phyloP scores from a whole-genome alignment of 2,888 invertebrate species.

The Conus canariensis region DNA sequence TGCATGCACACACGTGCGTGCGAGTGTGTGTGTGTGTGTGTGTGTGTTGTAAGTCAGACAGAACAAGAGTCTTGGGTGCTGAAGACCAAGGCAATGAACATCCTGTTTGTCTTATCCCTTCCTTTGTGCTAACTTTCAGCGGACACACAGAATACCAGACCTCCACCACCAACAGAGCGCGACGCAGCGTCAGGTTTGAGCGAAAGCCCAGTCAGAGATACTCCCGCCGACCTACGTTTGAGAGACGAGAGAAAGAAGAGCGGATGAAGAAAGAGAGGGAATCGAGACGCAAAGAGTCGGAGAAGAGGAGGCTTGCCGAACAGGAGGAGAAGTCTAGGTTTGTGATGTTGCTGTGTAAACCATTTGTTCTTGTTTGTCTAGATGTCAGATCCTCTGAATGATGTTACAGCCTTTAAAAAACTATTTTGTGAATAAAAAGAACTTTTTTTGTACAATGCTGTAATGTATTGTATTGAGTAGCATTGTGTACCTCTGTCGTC shows the following conservation, averaged over 20 bases:
- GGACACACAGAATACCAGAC: slow-evolving; percentile 99
- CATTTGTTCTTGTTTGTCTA: too few relatives aligned
- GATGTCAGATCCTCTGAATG: too few relatives aligned
- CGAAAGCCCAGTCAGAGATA: slow-evolving; percentile 97
- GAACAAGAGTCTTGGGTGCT: too few relatives aligned
- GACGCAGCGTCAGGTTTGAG: slow-evolving; percentile 97
- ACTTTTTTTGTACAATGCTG: too few relatives aligned
- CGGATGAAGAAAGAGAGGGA: slow-evolving; percentile 57
- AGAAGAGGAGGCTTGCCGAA: slow-evolving; percentile 52
- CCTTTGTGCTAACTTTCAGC: slow-evolving; percentile 79
- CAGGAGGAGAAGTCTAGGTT: slow-evolving; percentile 47
- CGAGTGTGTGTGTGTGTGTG: too few relatives aligned
- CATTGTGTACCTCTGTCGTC: too few relatives aligned
- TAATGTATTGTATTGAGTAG: too few relatives aligned
- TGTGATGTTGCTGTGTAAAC: too few relatives aligned
- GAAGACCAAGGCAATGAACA: background rate
- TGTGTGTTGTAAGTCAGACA: too few relatives aligned
- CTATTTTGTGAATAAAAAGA: too few relatives aligned
- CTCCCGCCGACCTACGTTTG: slow-evolving; percentile 86
- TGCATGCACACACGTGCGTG: background rate
- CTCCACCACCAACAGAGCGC: slow-evolving; percentile 90
- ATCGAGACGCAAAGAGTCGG: slow-evolving; percentile 53
- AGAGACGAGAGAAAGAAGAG: slow-evolving; percentile 69
- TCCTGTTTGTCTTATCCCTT: background rate
- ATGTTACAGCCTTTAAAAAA: too few relatives aligned